Conservation (phyloP, 2,888 invertebrate species). For the Amiota mariae region DNA sequence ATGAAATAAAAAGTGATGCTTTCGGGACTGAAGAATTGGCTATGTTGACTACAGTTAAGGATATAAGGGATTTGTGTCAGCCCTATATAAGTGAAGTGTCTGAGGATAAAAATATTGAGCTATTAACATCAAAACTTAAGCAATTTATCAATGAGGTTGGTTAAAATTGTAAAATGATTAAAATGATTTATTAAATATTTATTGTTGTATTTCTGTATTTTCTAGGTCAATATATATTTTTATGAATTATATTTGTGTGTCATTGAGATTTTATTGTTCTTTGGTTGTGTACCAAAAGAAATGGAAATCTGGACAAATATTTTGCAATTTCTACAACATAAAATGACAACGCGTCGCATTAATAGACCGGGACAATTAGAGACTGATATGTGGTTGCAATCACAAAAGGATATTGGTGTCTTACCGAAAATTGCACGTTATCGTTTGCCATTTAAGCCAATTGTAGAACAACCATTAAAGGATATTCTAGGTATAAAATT, state of each 20-base stretch:
- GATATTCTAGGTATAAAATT: slow-evolving; percentile 65
- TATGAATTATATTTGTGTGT: slow-evolving; percentile 73
- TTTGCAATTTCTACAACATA: slow-evolving; percentile 70
- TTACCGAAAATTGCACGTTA: slow-evolving; percentile 73
- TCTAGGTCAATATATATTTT: slow-evolving; percentile 72
- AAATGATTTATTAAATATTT: slow-evolving; percentile 8
- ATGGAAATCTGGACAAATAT: slow-evolving; percentile 72
- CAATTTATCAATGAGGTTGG: slow-evolving; percentile 67
- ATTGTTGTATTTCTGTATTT: slow-evolving; percentile 40
- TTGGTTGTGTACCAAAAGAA: slow-evolving; percentile 66
- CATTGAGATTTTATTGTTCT: slow-evolving; percentile 69
- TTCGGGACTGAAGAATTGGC: slow-evolving; percentile 71
- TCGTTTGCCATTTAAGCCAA: slow-evolving; percentile 71
- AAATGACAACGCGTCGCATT: slow-evolving; percentile 69
- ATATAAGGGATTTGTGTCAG: slow-evolving; percentile 66
- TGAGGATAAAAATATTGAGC: slow-evolving; percentile 59
- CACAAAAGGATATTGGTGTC: slow-evolving; percentile 68
- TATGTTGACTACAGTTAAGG: slow-evolving; percentile 62
- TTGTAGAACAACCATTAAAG: slow-evolving; percentile 69
- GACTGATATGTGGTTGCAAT: slow-evolving; percentile 71
- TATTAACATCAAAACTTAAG: slow-evolving; percentile 65
- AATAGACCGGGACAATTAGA: slow-evolving; percentile 70
- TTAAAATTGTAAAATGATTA: neutral
- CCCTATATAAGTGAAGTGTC: slow-evolving; percentile 71
- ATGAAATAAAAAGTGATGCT: slow-evolving; percentile 67